phyloP scores from a whole-genome alignment of 2,113 vertebrate genomes.

The Cinclus cinclus region DNA sequence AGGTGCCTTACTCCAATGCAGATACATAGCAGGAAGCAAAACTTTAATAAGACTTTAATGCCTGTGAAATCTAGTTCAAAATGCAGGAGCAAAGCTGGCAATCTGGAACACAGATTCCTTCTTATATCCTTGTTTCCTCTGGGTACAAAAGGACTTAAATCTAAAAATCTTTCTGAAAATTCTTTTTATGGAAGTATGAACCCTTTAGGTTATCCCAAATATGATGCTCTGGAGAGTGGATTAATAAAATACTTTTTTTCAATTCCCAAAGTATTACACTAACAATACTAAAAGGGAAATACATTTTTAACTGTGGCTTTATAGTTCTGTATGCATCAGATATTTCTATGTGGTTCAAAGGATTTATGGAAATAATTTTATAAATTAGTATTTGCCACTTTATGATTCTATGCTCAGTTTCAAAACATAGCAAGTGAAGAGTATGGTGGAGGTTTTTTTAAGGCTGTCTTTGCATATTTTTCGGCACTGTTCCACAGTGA shows the following conservation, averaged over 20 bases:
- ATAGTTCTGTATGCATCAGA: not conserved
- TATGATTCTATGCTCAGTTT: not conserved
- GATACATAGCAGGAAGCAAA: not conserved
- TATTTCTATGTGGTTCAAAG: slow-evolving; percentile 1
- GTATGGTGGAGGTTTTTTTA: not conserved
- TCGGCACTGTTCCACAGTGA: not conserved
- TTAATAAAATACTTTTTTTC: not conserved
- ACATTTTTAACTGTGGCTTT: not conserved
- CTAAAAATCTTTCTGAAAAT: not conserved
- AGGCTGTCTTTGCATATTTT: slow-evolving; percentile 33
- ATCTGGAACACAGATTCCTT: not conserved
- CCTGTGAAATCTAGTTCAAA: not conserved
- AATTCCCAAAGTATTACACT: not conserved
- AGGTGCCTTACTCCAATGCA: not conserved
- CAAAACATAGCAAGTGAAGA: slow-evolving; percentile 27
- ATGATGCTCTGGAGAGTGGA: not conserved
- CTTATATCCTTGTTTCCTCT: not conserved
- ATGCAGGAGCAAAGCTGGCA: not conserved
- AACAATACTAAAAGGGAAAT: not conserved
- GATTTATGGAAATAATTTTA: slow-evolving; percentile 23
- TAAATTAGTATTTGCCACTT: slow-evolving; percentile 3
- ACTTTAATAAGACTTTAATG: not conserved
- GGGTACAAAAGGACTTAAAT: not conserved
- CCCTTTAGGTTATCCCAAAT: not conserved
- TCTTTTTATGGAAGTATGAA: not conserved